Conservation (phyloP, 2,888 invertebrate genomes). For the Drosophila borborema region DNA sequence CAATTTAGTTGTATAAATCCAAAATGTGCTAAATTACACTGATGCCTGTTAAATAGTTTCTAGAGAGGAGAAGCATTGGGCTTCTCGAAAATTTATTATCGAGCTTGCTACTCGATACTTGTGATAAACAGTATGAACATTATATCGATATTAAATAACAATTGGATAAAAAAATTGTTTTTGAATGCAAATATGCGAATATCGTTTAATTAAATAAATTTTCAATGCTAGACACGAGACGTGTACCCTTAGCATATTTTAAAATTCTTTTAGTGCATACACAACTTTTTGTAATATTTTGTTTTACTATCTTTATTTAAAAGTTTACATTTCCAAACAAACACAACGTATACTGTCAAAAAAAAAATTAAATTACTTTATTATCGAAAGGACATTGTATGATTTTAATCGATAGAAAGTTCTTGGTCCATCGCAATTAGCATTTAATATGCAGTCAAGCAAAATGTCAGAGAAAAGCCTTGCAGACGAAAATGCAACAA, state of each 20-base stretch:
- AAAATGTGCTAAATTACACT: conserved; percentile 25
- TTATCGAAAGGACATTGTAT: conserved; percentile 2
- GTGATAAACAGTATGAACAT: not conserved
- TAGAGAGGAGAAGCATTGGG: conserved; percentile 10
- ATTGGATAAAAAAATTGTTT: not conserved
- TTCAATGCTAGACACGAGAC: not conserved
- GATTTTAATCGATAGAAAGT: conserved; percentile 15
- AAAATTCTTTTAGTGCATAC: not conserved
- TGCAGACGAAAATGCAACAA: accelerated
- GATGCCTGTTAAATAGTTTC: conserved; percentile 12
- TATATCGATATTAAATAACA: conserved; percentile 26
- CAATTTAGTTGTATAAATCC: conserved; percentile 23
- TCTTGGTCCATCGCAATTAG: not conserved
- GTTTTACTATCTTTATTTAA: not conserved
- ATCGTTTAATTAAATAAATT: not conserved
- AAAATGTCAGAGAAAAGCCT: conserved; percentile 6
- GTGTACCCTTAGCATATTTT: not conserved
- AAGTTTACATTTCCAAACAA: not conserved
- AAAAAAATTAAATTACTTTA: not conserved
- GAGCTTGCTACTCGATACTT: conserved; percentile 10
- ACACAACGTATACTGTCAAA: not conserved
- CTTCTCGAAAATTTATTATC: conserved; percentile 2
- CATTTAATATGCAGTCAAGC: not conserved
- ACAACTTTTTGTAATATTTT: not conserved
- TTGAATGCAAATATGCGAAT: not conserved